A percentile compares a stretch with the other conserved stretches of the same genome.
These are phyloP conservation scores for Calonectris borealis DNA, from an alignment of 2,113 vertebrate species.

Conservation along the genomic window DNA sequence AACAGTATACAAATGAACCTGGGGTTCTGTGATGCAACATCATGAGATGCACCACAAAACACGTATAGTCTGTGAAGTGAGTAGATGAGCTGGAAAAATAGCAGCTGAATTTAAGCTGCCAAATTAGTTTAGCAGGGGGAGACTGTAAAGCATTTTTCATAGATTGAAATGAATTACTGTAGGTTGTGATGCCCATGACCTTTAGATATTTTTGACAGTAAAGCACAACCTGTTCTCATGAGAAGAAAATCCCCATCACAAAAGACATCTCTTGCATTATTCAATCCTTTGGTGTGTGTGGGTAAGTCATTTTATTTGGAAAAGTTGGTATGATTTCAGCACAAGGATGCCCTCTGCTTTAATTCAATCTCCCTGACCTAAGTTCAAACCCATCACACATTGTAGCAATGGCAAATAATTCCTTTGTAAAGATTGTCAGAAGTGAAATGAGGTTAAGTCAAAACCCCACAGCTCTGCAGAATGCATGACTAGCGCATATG, in stretches of 20 bases:
- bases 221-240: not conserved
- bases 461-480: slow-evolving; percentile 10
- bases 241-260: slow-evolving; percentile 23
- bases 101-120: not conserved
- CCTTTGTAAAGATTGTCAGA: slow-evolving; percentile 63
- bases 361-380: slow-evolving; percentile 59
- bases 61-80: not conserved
- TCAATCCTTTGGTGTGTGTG: not conserved
- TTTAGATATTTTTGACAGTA: slow-evolving; percentile 34
- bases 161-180: slow-evolving; percentile 1
- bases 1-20: not conserved
- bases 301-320: slow-evolving; percentile 35
- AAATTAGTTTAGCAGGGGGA: not conserved
- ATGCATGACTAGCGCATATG: not conserved
- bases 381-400: slow-evolving; percentile 57
- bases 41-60: not conserved
- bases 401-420: slow-evolving; percentile 60
- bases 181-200: not conserved
- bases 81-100: not conserved
- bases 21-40: not conserved
- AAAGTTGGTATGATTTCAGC: slow-evolving; percentile 30
- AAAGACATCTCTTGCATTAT: slow-evolving; percentile 26
- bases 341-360: slow-evolving; percentile 14
- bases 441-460: slow-evolving; percentile 57
- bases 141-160: not conserved